Evolutionary conservation across 2,113 vertebrate genomes (phyloP).

Genomic region (Ascaphus truei): DNA sequence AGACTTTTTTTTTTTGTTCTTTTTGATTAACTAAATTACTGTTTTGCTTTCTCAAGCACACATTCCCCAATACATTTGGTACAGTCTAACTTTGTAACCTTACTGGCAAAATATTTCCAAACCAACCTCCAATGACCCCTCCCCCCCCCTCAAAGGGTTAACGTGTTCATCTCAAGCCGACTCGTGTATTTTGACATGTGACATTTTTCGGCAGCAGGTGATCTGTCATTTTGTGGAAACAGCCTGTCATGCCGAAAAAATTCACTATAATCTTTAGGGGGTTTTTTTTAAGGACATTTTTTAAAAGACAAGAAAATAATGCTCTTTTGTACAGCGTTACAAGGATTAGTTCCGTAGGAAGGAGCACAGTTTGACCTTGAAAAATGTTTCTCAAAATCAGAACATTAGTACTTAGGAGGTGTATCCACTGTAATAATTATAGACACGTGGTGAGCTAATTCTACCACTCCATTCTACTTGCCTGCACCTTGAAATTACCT

Average conservation of each 20-base stretch:
- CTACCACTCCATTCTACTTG: conserved; percentile 26
- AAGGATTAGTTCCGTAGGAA: conserved; percentile 32
- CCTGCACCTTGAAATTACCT: conserved; percentile 28
- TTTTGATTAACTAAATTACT: no score
- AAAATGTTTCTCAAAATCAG: conserved; percentile 25
- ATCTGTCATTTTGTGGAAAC: background rate
- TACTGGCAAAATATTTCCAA: no score
- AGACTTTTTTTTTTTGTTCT: no score
- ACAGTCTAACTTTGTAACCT: no score
- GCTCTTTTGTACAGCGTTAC: background rate
- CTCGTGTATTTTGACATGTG: background rate
- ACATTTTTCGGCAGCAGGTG: background rate
- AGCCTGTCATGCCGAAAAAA: background rate
- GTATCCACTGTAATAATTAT: conserved; percentile 36
- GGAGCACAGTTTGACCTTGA: conserved; percentile 36
- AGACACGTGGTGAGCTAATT: conserved; percentile 15
- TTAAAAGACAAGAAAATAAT: conserved; percentile 11
- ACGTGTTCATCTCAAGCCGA: no score
- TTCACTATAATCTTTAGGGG: background rate
- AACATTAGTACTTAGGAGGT: conserved; percentile 28
- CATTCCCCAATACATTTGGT: no score
- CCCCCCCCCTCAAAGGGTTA: no score
- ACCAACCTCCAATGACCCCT: no score
- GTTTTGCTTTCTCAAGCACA: no score
- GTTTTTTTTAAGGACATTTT: background rate